Percentiles rank a stretch among this genome's conserved stretches.
Evolutionary conservation across 2,113 vertebrate genomes (phyloP).

Genomic region (Zosterops borbonicus): DNA sequence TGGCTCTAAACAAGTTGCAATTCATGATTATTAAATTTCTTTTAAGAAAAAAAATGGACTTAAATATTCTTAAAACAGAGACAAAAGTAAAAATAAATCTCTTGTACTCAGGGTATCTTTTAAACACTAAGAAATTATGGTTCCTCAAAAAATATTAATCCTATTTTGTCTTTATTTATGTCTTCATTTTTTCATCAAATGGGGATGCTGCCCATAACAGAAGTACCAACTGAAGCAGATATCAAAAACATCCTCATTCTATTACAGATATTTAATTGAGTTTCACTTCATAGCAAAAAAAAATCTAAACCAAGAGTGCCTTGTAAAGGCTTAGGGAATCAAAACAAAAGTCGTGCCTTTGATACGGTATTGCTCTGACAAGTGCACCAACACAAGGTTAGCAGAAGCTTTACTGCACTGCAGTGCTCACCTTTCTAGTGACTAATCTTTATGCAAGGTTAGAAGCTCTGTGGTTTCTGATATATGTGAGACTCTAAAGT

Average conservation of each 20-base stretch:
- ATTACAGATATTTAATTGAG: background rate
- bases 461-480: background rate
- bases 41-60: background rate
- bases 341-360: background rate
- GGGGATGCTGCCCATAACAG: background rate
- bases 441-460: background rate
- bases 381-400: background rate
- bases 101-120: background rate
- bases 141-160: background rate
- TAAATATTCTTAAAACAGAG: background rate
- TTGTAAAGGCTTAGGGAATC: background rate
- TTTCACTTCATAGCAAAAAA: background rate
- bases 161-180: no score
- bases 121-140: background rate
- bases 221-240: background rate
- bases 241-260: background rate
- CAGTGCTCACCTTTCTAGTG: background rate
- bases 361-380: background rate
- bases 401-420: background rate
- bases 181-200: background rate
- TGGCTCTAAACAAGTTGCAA: background rate
- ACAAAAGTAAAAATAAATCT: background rate
- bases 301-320: background rate
- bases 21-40: background rate
- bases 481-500: background rate